Evolutionary conservation across 2,888 invertebrate genomes (phyloP).

Genomic region (Eristalis arbustorum): DNA sequence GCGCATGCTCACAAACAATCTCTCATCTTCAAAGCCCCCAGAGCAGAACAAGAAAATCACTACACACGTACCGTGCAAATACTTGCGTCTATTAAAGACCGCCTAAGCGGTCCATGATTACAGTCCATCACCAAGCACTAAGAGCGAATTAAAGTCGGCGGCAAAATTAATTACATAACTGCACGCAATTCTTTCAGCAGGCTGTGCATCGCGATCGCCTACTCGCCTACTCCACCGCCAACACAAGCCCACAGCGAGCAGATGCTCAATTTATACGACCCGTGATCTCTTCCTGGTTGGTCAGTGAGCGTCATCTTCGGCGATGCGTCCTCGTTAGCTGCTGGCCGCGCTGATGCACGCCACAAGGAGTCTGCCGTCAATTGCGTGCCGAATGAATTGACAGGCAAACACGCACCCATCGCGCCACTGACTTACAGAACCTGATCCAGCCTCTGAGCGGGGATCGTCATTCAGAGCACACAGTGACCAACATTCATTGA

Average conservation of each 20-base stretch:
- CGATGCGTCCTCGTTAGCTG: conserved; percentile 56
- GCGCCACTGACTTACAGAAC: conserved; percentile 33
- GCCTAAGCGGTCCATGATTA: conserved; percentile 15
- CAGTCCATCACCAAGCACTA: conserved; percentile 25
- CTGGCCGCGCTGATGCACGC: conserved; percentile 44
- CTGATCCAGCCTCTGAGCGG: conserved; percentile 35
- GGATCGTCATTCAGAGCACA: conserved; percentile 4
- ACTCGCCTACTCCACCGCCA: background rate
- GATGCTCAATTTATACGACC: conserved; percentile 64
- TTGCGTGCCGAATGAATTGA: conserved; percentile 53
- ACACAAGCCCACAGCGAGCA: conserved; percentile 16
- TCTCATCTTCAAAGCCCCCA: background rate
- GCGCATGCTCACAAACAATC: conserved; percentile 30
- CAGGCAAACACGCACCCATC: conserved; percentile 4
- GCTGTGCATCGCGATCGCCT: conserved; percentile 14
- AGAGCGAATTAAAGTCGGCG: conserved; percentile 51
- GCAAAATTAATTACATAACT: conserved; percentile 59
- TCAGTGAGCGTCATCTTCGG: conserved; percentile 20
- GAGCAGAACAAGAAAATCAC: background rate
- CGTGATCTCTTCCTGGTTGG: conserved; percentile 68
- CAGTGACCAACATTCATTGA: conserved; percentile 36
- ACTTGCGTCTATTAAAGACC: conserved; percentile 40
- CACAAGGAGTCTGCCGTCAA: conserved; percentile 1
- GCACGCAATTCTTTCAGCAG: conserved; percentile 56
- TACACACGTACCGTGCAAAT: background rate